Evolutionary conservation across 2,113 vertebrate species (phyloP).

Genomic region (Eclectus roratus): DNA sequence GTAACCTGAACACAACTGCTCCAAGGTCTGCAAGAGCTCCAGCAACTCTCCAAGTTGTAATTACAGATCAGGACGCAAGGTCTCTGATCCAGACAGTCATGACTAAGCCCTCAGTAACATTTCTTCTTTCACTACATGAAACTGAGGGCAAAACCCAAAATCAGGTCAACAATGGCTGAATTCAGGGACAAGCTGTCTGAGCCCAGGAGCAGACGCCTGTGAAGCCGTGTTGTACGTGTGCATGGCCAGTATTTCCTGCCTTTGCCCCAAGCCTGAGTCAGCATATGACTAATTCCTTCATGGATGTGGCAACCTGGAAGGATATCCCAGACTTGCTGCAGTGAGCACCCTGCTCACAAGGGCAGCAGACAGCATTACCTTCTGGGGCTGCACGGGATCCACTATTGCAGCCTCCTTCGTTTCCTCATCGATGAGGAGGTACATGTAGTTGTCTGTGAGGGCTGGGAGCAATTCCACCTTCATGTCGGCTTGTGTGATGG

Average conservation of each 20-base stretch:
- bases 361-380: conserved; percentile 68
- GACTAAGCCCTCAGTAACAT: background rate
- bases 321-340: background rate
- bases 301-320: background rate
- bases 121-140: background rate
- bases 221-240: background rate
- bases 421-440: conserved; percentile 90
- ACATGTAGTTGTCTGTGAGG: conserved; percentile 98
- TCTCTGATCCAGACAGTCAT: background rate
- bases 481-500: conserved; percentile 82
- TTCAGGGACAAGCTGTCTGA: background rate
- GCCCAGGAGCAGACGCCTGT: background rate
- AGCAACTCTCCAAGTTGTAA: background rate
- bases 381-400: conserved; percentile 92
- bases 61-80: accelerated
- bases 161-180: background rate
- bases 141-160: background rate
- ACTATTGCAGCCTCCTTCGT: conserved; percentile 90
- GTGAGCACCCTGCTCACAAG: background rate
- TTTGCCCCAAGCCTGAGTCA: background rate
- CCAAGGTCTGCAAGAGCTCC: background rate
- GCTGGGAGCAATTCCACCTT: conserved; percentile 91
- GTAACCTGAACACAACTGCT: background rate
- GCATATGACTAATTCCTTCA: accelerated
- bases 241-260: background rate